phyloP scores from a whole-genome alignment of 2,888 invertebrate species.

The Cataglyphis rosenhaueri region DNA sequence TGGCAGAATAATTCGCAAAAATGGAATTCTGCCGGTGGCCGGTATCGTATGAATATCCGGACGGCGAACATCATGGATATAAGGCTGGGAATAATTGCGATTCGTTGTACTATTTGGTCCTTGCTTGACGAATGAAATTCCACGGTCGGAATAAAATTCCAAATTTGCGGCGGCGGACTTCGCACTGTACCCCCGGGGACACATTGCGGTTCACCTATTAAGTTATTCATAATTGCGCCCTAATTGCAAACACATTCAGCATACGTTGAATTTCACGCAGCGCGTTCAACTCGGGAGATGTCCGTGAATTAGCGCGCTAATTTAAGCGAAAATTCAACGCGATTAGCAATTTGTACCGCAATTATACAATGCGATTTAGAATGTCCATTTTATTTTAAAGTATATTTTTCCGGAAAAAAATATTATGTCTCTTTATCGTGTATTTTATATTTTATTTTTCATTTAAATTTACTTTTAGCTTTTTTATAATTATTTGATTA shows the following conservation, averaged over 20 bases:
- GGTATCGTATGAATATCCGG: conserved; percentile 32
- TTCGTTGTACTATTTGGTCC: conserved; percentile 60
- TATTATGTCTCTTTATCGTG: not conserved
- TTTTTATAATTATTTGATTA: not conserved
- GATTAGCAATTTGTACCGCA: conserved; percentile 37
- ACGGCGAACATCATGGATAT: conserved; percentile 57
- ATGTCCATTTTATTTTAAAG: not conserved
- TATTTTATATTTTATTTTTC: not conserved
- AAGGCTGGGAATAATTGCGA: conserved; percentile 74
- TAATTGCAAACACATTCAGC: conserved; percentile 33
- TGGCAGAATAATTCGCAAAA: conserved; percentile 75
- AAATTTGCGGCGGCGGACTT: conserved; percentile 50
- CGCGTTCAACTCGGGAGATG: conserved; percentile 37
- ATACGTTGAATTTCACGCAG: conserved; percentile 41
- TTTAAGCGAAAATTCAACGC: conserved; percentile 44
- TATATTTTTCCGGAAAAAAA: not conserved
- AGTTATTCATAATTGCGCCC: conserved; percentile 62
- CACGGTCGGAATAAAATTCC: conserved; percentile 70
- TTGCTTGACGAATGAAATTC: conserved; percentile 74
- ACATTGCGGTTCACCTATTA: conserved; percentile 65
- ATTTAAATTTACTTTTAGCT: not conserved
- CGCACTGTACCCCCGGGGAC: conserved; percentile 4
- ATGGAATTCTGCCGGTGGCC: conserved; percentile 70
- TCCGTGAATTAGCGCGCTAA: conserved; percentile 41
- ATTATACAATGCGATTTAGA: conserved; percentile 17